Conservation (phyloP, 1,140 invertebrate genomes). For the Penaeus japonicus region DNA sequence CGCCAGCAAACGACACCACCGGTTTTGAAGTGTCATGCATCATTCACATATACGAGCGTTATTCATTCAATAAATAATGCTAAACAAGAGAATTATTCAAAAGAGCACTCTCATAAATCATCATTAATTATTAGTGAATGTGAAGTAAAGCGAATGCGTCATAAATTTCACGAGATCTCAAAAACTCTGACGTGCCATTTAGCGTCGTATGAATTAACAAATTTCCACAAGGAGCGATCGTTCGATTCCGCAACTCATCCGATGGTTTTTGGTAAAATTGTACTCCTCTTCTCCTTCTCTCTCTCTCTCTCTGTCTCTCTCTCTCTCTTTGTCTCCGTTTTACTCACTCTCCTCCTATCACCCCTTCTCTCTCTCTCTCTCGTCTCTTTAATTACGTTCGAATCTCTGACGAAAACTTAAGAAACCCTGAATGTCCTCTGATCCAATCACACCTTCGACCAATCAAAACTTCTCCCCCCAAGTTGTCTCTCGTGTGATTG, state of each 20-base stretch:
- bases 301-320: no score
- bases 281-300: no score
- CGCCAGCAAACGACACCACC: no score
- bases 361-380: no score
- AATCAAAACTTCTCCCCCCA: constrained; percentile 4
- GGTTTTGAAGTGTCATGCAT: no score
- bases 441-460: not conserved
- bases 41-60: no score
- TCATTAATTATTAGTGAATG: not conserved
- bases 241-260: not conserved
- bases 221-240: constrained; percentile 23
- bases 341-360: no score
- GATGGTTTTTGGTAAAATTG: not conserved
- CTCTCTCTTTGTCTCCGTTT: no score
- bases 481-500: not conserved
- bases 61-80: no score
- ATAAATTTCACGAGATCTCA: not conserved
- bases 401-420: not conserved
- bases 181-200: not conserved
- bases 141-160: not conserved
- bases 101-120: not conserved
- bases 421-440: not conserved
- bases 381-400: not conserved
- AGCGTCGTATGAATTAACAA: not conserved
- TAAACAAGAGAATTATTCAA: not conserved